Base-by-base conservation (phyloP, 2,797 vertebrate species). In the Notolabrus celidotus region DNA sequence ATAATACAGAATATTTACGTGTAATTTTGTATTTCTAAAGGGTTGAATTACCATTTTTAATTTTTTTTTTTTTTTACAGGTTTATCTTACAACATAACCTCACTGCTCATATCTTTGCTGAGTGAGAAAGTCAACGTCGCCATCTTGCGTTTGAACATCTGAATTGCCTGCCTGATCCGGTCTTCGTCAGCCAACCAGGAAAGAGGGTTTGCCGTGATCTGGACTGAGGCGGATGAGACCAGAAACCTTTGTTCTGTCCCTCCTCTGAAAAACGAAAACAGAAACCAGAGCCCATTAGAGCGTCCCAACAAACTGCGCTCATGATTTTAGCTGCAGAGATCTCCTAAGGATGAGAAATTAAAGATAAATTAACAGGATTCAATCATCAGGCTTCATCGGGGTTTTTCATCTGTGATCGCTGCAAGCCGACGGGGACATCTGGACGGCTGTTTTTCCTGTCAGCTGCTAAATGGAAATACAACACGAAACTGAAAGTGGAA, bases 211-310 rank as follows among this genome's bases (percentile, higher is more conserved):
- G 88, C 79, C 84, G 82, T 66, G 90, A 91, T 92, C 90, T 88
- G 92, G 89, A 91, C 90, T 88, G 85, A 91, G 79, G 92, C 92
- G 89, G 91, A 92, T 90, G 85, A 86, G 90, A 92, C 91, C 89
- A 91, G 88, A 88, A 89, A 91, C 88, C 90, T 91, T 93, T 93
- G 91, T 93, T 92, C 89, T 79, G 83, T 47, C 29, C 70, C 76
- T 59, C 57, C 63, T 79, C 73, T 70, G 39, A 51, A 46, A 23
- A 41, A 19, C 84, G 62, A 73, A 69, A 79, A 39, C 57, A 50
- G 71, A 83, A 72, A 70, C 45, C 51, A 45, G 66, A 75, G 50
- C 43, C 45, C 12, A 12, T 58, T 47, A 36, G 71, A 58, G 80
- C 78, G 25, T 61, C 59, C 52, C 20, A 27, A 61, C 45, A 14